Evolutionary conservation across 2,113 vertebrate species (phyloP), one percentile per base, ranked within the genome.

Genomic region (Cheilinus undulatus): DNA sequence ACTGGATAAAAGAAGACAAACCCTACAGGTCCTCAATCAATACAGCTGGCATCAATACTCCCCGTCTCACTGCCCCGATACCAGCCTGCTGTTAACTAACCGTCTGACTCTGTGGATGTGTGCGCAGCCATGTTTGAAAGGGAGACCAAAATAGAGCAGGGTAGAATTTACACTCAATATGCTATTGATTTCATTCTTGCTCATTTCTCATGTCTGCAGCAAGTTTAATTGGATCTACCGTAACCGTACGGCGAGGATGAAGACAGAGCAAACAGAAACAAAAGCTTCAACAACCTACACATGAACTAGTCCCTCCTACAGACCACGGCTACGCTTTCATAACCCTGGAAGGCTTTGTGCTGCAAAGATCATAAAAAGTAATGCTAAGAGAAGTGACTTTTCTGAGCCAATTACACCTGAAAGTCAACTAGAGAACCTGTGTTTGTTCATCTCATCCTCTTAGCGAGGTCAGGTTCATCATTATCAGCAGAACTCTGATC

Each of bases 21-120:
- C 86, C 79, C 78, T 85, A 72, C 85, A 89, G 82, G 74, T 83
- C 70, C 7, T 83, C 77, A 78, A 88, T 92, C 92, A 85, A 91
- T 92, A 91, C 34, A 17, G 61, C 50, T 63, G 68, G 30, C 85
- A 84, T 92, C 84, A 76, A 89, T 88, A 91, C 86, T 89, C 86
- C 86, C 74, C 66, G 73, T 67, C 67, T 66, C 83, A 70, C 86
- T 71, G 76, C 75, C 61, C 68, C 13, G 26, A 71, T 63, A 83
- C 79, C 72, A 69, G 62, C 56, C 58, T 78, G 42, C 80, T 75
- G 76, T 86, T 83, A 89, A 82, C 85, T 85, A 85, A 89, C 75
- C 57, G 62, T 70, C 69, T 46, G 48, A 24, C 20, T 53, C 52
- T 36, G 50, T 63, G 36, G 73, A 59, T 38, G 65, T 50, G 60